phyloP scores from a whole-genome alignment of 2,113 vertebrate genomes.

The Lophura nycthemera region DNA sequence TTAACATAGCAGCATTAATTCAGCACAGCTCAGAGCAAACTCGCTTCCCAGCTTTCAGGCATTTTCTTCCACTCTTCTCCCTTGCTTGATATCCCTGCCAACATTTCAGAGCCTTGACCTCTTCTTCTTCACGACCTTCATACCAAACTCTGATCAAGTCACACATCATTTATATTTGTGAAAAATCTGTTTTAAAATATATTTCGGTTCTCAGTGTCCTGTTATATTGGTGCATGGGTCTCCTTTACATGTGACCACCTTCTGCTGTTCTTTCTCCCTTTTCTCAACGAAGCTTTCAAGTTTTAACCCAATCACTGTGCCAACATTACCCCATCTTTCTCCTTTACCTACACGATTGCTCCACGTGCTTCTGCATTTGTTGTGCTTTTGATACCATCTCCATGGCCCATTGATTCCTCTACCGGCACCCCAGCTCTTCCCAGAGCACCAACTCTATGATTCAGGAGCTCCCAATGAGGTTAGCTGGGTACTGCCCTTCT shows the following conservation, averaged over 20 bases:
- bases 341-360: background rate
- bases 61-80: background rate
- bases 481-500: background rate
- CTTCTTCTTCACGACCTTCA: background rate
- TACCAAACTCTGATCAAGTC: background rate
- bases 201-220: accelerated
- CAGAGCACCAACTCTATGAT: background rate
- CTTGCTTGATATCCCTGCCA: background rate
- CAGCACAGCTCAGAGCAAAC: background rate
- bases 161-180: background rate
- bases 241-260: background rate
- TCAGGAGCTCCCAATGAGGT: background rate
- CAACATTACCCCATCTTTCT: background rate
- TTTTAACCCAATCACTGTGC: background rate
- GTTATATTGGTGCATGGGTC: background rate
- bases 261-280: background rate
- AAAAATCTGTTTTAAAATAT: background rate
- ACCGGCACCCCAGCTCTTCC: background rate
- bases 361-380: background rate
- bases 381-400: background rate
- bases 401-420: background rate
- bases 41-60: background rate
- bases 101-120: background rate
- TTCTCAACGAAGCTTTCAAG: background rate
- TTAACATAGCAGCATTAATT: background rate